These are phyloP conservation scores for Myxocyprinus asiaticus DNA, from an alignment of 2,113 vertebrate genomes.

Conservation along the genomic window DNA sequence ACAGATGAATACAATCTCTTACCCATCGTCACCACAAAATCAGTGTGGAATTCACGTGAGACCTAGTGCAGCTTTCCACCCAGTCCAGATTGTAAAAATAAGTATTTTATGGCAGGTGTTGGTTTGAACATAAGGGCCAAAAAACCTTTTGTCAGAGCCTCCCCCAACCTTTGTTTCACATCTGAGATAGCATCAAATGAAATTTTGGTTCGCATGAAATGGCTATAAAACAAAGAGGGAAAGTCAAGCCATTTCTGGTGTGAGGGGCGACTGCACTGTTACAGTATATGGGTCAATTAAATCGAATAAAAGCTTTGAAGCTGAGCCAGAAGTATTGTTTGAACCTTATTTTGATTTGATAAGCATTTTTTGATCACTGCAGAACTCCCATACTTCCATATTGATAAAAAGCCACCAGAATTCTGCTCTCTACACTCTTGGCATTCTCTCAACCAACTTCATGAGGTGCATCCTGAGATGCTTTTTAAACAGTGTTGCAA, in stretches of 20 bases:
- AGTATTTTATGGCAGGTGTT: slow-evolving; percentile 62
- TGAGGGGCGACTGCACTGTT: slow-evolving; percentile 11
- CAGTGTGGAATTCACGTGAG: slow-evolving; percentile 67
- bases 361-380: too few relatives aligned
- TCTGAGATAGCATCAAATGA: slow-evolving; percentile 47
- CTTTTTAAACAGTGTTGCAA: neutral
- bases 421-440: neutral
- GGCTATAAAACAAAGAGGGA: slow-evolving; percentile 36
- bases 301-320: slow-evolving; percentile 55
- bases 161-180: slow-evolving; percentile 9
- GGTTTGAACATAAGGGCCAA: slow-evolving; percentile 37
- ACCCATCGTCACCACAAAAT: slow-evolving; percentile 66
- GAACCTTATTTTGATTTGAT: neutral
- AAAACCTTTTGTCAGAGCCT: slow-evolving; percentile 41
- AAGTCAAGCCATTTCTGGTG: slow-evolving; percentile 22
- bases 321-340: slow-evolving; percentile 50
- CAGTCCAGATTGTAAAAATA: slow-evolving; percentile 56
- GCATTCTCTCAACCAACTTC: neutral
- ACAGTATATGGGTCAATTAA: slow-evolving; percentile 17
- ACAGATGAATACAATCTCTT: slow-evolving; percentile 79
- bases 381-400: too few relatives aligned
- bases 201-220: slow-evolving; percentile 48
- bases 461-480: neutral
- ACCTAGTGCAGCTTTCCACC: slow-evolving; percentile 64
- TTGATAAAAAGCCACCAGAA: too few relatives aligned